Base-by-base conservation (phyloP, 1,140 invertebrate genomes). In the Brachystomella parvula region DNA sequence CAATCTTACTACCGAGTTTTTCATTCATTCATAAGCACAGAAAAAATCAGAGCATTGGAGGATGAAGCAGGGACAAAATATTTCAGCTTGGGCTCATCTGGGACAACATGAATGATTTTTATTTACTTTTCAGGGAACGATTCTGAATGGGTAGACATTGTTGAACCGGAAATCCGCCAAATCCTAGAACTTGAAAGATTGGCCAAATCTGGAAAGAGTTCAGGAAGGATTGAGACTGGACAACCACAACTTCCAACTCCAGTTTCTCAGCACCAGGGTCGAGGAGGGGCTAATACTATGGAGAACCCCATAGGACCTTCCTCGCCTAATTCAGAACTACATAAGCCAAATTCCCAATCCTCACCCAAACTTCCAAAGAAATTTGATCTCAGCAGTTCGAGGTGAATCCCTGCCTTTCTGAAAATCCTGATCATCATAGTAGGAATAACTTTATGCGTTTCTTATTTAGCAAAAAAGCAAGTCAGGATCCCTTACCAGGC, bases 71-170 rank as follows among this genome's bases (percentile, higher is more conserved):
- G n/a, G n/a, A n/a, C n/a, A n/a, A n/a, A n/a, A n/a, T n/a, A n/a
- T n/a, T n/a, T n/a, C n/a, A n/a, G n/a, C n/a, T n/a, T n/a, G n/a
- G n/a, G n/a, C n/a, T n/a, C n/a, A n/a, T n/a, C n/a, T n/a, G n/a
- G n/a, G n/a, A n/a, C n/a, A n/a, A n/a, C n/a, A n/a, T n/a, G n/a
- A n/a, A n/a, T n/a, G n/a, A n/a, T 19, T 53, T 44, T 12, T 44
- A 44, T 12, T n/a, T 59, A 15, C 47, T 30, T 57, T 39, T 82
- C 77, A 77, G 76, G 75, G 67, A 85, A 85, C 74, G 87, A 89
- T 73, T 86, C 86, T 1, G 88, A 90, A 76, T 91, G 89, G 89
- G 87, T 89, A 15, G 88, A 90, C 73, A 83, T 89, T 57, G 88
- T 90, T 1, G 88, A 91, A 78, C 86, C 85, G 12, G 89, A 90